phyloP scores from a whole-genome alignment of 2,888 invertebrate species.

The Melieria omissa region DNA sequence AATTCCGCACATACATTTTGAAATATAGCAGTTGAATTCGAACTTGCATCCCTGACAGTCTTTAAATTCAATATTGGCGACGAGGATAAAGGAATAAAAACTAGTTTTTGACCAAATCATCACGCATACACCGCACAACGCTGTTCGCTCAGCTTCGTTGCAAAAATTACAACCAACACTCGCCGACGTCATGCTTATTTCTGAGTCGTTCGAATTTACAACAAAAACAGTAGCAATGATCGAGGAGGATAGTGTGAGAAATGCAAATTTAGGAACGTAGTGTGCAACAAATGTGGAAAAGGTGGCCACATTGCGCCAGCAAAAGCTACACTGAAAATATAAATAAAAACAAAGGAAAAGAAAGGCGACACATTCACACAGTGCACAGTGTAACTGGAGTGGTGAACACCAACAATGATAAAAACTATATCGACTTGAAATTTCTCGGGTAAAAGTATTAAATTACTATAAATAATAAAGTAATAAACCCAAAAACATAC shows the following conservation, averaged over 20 bases:
- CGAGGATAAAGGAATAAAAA: too few relatives aligned
- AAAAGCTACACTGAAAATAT: background rate
- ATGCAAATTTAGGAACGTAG: too few relatives aligned
- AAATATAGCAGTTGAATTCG: too few relatives aligned
- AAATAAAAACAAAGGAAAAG: background rate
- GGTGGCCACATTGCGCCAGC: background rate
- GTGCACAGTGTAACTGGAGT: background rate
- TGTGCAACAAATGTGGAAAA: background rate
- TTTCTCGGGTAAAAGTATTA: background rate
- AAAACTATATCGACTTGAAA: constrained; percentile 16
- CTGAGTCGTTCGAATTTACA: constrained; percentile 6
- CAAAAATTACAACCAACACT: constrained; percentile 41
- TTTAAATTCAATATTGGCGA: too few relatives aligned
- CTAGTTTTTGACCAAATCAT: too few relatives aligned
- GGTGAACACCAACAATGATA: background rate
- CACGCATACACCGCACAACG: constrained; percentile 37
- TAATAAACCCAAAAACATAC: constrained; percentile 2
- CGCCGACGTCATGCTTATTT: constrained; percentile 27
- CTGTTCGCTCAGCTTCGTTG: constrained; percentile 39
- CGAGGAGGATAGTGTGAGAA: constrained; percentile 17
- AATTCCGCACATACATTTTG: too few relatives aligned
- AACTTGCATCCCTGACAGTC: too few relatives aligned
- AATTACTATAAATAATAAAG: too few relatives aligned
- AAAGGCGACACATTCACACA: background rate
- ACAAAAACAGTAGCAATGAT: constrained; percentile 10